These are phyloP conservation scores for Sericinus montela DNA, from an alignment of 2,888 invertebrate species.

Conservation along the genomic window DNA sequence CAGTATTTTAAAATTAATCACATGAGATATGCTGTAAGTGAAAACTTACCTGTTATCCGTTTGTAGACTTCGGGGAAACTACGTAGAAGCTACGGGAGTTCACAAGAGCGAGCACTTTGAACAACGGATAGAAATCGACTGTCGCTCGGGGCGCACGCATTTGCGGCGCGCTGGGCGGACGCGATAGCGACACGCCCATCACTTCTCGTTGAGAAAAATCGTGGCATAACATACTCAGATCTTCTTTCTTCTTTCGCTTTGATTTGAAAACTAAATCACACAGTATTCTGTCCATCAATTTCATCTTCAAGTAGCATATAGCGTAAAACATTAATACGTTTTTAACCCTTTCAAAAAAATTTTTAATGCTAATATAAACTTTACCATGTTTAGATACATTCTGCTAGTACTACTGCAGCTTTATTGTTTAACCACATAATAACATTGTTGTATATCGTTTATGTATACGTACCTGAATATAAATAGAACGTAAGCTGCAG, in stretches of 20 bases:
- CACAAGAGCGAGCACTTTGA: constrained; percentile 28
- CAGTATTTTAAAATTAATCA: too few species aligned
- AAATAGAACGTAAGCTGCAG: constrained; percentile 1
- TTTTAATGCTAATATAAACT: too few species aligned
- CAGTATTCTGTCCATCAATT: too few species aligned
- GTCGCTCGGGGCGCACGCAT: constrained; percentile 31
- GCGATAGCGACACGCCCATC: constrained; percentile 55
- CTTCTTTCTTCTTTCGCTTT: not conserved
- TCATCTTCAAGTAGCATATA: too few species aligned
- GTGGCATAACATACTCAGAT: constrained; percentile 1
- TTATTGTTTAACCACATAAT: too few species aligned
- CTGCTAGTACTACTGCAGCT: too few species aligned
- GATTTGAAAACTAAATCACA: too few species aligned
- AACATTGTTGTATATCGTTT: not conserved
- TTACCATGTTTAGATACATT: too few species aligned
- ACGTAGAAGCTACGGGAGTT: constrained; percentile 17
- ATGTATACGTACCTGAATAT: not conserved
- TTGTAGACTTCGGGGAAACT: constrained; percentile 9
- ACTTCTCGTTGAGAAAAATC: constrained; percentile 26
- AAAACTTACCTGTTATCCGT: constrained; percentile 20
- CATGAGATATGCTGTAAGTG: not conserved
- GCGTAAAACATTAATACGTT: too few species aligned
- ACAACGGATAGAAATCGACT: constrained; percentile 39
- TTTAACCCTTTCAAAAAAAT: too few species aligned
- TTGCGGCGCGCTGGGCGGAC: constrained; percentile 52